phyloP scores from a whole-genome alignment of 1,140 invertebrate species.

The Oncopeltus fasciatus region DNA sequence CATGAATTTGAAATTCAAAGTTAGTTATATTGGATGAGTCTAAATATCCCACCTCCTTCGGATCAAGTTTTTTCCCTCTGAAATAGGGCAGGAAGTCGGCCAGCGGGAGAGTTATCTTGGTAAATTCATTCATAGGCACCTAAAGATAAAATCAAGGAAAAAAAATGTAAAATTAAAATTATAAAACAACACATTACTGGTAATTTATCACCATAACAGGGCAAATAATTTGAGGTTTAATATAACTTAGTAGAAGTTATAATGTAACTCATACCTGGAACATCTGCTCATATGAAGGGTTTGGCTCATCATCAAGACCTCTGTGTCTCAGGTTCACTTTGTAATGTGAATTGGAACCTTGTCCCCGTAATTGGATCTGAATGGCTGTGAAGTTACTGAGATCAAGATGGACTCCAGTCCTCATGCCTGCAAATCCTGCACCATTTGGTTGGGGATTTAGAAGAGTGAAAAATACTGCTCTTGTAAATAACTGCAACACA shows the following conservation, averaged over 20 bases:
- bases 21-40: constrained; percentile 43
- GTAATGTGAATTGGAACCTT: constrained; percentile 38
- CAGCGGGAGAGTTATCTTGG: constrained; percentile 35
- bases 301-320: constrained; percentile 36
- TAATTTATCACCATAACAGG: too few species aligned
- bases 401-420: constrained; percentile 33
- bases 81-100: constrained; percentile 46
- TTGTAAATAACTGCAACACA: constrained; percentile 30
- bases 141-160: not conserved
- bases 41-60: constrained; percentile 35
- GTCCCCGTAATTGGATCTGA: constrained; percentile 38
- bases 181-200: too few species aligned
- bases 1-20: constrained; percentile 49
- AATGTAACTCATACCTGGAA: constrained; percentile 40
- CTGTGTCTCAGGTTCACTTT: constrained; percentile 48
- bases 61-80: constrained; percentile 38
- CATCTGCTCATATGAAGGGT: constrained; percentile 46
- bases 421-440: constrained; percentile 50
- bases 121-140: constrained; percentile 35
- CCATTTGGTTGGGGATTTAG: constrained; percentile 54
- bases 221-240: too few species aligned
- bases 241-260: too few species aligned
- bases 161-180: too few species aligned
- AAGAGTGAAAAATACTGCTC: constrained; percentile 48
- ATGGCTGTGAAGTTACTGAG: constrained; percentile 36